Conservation (phyloP, 2,888 invertebrate species). For the Pseudanteris insignis region DNA sequence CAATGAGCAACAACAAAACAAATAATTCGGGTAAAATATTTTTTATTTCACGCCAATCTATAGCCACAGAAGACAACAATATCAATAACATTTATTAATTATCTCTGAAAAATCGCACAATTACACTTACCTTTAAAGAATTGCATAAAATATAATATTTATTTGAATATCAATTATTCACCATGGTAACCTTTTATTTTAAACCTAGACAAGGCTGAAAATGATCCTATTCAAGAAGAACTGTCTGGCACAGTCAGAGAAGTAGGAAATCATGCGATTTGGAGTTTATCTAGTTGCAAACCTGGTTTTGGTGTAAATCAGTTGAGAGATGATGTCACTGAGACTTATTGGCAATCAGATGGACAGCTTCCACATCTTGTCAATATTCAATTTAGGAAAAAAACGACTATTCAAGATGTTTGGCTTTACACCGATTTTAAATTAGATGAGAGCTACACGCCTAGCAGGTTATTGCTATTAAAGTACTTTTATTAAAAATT, state of each 20-base stretch:
- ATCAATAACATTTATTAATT: too few species aligned
- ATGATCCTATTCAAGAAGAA: constrained; percentile 71
- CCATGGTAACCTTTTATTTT: too few species aligned
- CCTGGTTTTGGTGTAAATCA: constrained; percentile 99
- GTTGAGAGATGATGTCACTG: constrained; percentile 91
- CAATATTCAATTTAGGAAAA: constrained; percentile 94
- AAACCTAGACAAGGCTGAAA: too few species aligned
- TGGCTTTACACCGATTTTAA: constrained; percentile 98
- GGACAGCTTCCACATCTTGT: constrained; percentile 98
- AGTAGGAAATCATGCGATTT: constrained; percentile 93
- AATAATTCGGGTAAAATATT: too few species aligned
- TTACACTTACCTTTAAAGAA: too few species aligned
- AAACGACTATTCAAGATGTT: constrained; percentile 94
- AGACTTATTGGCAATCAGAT: constrained; percentile 99
- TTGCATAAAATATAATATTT: too few species aligned
- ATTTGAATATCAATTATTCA: too few species aligned
- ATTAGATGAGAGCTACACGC: constrained; percentile 98
- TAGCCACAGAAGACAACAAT: too few species aligned
- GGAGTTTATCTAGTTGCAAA: constrained; percentile 98
- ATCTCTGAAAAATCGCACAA: too few species aligned
- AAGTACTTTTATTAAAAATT: too few species aligned
- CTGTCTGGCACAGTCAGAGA: constrained; percentile 76
- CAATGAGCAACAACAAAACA: too few species aligned
- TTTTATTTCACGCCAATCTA: too few species aligned
- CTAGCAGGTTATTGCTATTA: constrained; percentile 84